A percentile compares a stretch with the other conserved stretches of the same genome.
These are phyloP conservation scores for Percina caprodes DNA, from an alignment of 2,113 vertebrate species.

Conservation along the genomic window DNA sequence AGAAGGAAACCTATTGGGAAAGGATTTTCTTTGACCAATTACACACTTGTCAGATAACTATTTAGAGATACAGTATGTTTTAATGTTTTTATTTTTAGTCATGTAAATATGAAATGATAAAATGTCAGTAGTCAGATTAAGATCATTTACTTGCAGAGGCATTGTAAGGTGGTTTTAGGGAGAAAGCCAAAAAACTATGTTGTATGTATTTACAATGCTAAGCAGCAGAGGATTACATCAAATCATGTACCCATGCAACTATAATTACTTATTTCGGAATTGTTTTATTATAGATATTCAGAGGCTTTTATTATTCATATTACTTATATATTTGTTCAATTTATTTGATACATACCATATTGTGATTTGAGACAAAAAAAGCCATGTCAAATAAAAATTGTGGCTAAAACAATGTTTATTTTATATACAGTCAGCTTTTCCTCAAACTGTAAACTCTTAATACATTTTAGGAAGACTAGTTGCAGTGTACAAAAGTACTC, in stretches of 20 bases:
- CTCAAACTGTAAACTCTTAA: neutral
- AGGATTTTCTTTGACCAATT: slow-evolving; percentile 72
- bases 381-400: neutral
- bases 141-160: slow-evolving; percentile 24
- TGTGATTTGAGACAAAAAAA: neutral
- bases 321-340: slow-evolving; percentile 33
- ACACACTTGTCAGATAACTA: slow-evolving; percentile 40
- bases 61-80: slow-evolving; percentile 34
- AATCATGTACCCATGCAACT: slow-evolving; percentile 20
- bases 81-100: slow-evolving; percentile 45
- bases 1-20: slow-evolving; percentile 52
- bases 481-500: neutral
- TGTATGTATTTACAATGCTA: slow-evolving; percentile 56
- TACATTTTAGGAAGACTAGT: slow-evolving; percentile 1
- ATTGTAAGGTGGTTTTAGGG: slow-evolving; percentile 9
- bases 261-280: slow-evolving; percentile 40
- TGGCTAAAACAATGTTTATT: slow-evolving; percentile 1
- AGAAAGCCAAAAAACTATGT: slow-evolving; percentile 15
- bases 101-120: slow-evolving; percentile 40
- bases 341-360: neutral
- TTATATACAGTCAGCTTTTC: neutral
- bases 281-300: slow-evolving; percentile 43
- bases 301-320: slow-evolving; percentile 49
- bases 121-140: neutral
- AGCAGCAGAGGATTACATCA: slow-evolving; percentile 32